Conservation (phyloP, 2,113 vertebrate genomes). For the Macquaria australasica region DNA sequence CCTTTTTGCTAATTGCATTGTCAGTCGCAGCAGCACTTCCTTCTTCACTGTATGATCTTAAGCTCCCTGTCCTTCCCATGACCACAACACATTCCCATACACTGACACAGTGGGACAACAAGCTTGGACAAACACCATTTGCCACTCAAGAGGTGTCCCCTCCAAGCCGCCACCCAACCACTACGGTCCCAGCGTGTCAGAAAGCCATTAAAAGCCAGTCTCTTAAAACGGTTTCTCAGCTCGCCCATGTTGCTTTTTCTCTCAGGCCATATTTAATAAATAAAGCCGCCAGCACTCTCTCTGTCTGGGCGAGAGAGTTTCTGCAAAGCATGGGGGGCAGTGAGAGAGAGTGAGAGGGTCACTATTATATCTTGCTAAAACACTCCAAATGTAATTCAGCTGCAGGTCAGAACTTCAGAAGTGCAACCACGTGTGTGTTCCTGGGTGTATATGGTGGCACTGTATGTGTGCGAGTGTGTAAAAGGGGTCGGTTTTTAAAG, state of each 20-base stretch:
- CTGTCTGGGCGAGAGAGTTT: constrained; percentile 65
- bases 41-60: constrained; percentile 11
- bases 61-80: constrained; percentile 3
- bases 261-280: constrained; percentile 82
- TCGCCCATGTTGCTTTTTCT: constrained; percentile 66
- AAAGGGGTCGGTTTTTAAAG: constrained; percentile 75
- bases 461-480: constrained; percentile 65
- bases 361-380: constrained; percentile 81
- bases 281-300: constrained; percentile 78
- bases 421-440: constrained; percentile 68
- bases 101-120: constrained; percentile 51
- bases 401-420: constrained; percentile 80
- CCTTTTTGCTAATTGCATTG: constrained; percentile 23
- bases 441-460: constrained; percentile 42
- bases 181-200: constrained; percentile 57
- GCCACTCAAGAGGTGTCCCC: constrained; percentile 66
- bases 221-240: constrained; percentile 69
- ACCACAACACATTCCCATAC: constrained; percentile 42
- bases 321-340: constrained; percentile 51
- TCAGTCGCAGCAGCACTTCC: neutral
- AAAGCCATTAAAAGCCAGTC: constrained; percentile 73
- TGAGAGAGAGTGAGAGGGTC: constrained; percentile 71
- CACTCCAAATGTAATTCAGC: constrained; percentile 84
- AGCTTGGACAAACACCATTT: constrained; percentile 61
- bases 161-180: constrained; percentile 24